Evolutionary conservation across 1,140 invertebrate genomes (phyloP).

Genomic region (Trichoplusia ni): DNA sequence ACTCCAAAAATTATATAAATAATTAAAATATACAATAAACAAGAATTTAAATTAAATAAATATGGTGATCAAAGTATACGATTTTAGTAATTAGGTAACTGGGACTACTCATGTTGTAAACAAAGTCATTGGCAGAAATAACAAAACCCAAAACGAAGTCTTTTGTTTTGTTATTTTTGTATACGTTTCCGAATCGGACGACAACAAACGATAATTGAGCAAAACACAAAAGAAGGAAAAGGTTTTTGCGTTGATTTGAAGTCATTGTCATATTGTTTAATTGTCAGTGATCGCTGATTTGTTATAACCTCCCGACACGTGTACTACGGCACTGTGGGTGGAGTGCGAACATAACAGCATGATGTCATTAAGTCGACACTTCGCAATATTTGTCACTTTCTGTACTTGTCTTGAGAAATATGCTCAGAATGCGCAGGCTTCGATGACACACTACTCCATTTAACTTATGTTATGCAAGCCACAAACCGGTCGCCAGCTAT

Average conservation of each 20-base stretch:
- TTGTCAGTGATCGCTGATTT: constrained; percentile 12
- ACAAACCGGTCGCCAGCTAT: constrained; percentile 37
- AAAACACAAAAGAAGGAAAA: neutral
- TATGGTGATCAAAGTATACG: too few relatives aligned
- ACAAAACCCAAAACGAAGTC: too few relatives aligned
- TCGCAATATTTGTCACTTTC: constrained; percentile 61
- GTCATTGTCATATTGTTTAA: constrained; percentile 6
- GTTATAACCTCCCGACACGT: constrained; percentile 68
- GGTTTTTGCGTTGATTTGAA: constrained; percentile 1
- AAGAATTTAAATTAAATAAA: too few relatives aligned
- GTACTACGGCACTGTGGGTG: constrained; percentile 62
- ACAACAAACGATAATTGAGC: neutral
- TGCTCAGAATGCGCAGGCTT: constrained; percentile 39
- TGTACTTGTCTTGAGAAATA: constrained; percentile 41
- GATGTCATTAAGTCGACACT: constrained; percentile 73
- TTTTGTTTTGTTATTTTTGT: too few relatives aligned
- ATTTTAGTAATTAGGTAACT: too few relatives aligned
- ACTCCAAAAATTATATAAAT: too few relatives aligned
- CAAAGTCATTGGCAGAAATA: too few relatives aligned
- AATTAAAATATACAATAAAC: too few relatives aligned
- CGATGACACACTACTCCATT: constrained; percentile 61
- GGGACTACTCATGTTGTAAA: too few relatives aligned
- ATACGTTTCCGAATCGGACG: too few relatives aligned
- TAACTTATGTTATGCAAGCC: constrained; percentile 56
- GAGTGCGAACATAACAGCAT: constrained; percentile 66